Evolutionary conservation across 2,113 vertebrate genomes (phyloP), one percentile per base, ranked within the genome.

Genomic region (Cyanistes caeruleus): DNA sequence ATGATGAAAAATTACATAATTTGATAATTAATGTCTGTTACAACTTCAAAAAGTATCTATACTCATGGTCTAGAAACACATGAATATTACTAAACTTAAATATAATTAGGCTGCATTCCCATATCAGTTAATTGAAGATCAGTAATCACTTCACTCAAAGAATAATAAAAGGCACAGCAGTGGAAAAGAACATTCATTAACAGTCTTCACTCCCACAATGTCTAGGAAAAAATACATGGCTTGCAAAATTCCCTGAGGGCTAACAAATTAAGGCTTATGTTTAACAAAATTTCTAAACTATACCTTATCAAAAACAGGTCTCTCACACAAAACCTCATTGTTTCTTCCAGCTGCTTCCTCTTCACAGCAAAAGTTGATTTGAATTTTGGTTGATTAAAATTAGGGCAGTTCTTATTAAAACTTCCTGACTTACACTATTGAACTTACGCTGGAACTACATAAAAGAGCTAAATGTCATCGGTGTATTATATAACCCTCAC

Each of bases 271-370:
- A 75, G 43, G 35, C 35, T 80, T 43, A 52, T 46, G 67, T 94
- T 93, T 93, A 88, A 95, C 69, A 92, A 82, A 94, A 91, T 79
- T 94, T 69, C 65, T 94, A n/a, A 91, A 80, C 55, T 52, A 59
- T 7, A 58, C 3, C 9, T 85, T 90, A 85, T 58, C 70, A 85
- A 83, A 69, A 87, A 15, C n/a, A 94, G 63, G 53, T 60, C 49
- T 77, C 70, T 78, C n/a, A 51, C 23, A 87, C 14, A 85, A 93
- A 84, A 82, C 25, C 25, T 78, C 73, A 25, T 52, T 4, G 3
- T 82, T 93, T 91, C 35, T 84, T 95, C 83, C 87, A 78, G 59
- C 33, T 68, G 69, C 43, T 88, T 94, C 56, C 44, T 93, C 52
- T 74, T 84, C 15, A 18, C 18, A 79, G 65, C 17, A 58, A 6